Evolutionary conservation across 2,888 invertebrate genomes (phyloP), one percentile per base, ranked within the genome.

Genomic region (Latheticus oryzae): DNA sequence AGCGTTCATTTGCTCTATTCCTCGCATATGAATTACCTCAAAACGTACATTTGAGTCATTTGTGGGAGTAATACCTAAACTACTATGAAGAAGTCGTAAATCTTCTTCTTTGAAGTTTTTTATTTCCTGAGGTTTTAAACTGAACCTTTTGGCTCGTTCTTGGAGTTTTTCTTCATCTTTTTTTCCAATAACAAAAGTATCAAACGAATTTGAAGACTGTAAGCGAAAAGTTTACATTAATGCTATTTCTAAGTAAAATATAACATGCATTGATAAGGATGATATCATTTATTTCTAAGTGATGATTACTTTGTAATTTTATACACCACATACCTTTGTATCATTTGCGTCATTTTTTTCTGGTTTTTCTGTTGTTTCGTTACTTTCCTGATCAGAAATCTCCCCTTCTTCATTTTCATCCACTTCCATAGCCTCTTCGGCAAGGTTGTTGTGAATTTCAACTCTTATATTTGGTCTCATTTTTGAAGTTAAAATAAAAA

Each of bases 21-120:
- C 93, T 72, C 86, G 80, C 73, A 93, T 80, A 74, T 92, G 89
- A 37, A 93, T 78, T 11, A 89, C 85, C 76, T 92, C 89, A 68
- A 89, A 83, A 62, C 89, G 82, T 62, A 86, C 82, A 72, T 87
- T 84, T 66, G 84, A 82, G 71, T 87, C 86, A 71, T 83, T 84
- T 16, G 82, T 82, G 68, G 81, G 78, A 63, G 80, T 81, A 23
- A 84, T 78, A 3, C 84, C 85, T 71, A 86, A 78, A 72, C 85
- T 86, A 52, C 65, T 75, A 69, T 74, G 65, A 5, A 78, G 61
- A 7, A 73, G 64, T 61, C 72, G 69, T 11, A 78, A 60, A 61
- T 84, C 80, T 37, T 80, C 74, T 35, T 81, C 78, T 0, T 76
- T 76, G 35, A 79, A 72, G 7, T 70, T 74, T 55, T 76, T 76